Evolutionary conservation across 1,140 invertebrate genomes (phyloP), one percentile per base, ranked within the genome.

Genomic region (Papilio aristodemus): DNA sequence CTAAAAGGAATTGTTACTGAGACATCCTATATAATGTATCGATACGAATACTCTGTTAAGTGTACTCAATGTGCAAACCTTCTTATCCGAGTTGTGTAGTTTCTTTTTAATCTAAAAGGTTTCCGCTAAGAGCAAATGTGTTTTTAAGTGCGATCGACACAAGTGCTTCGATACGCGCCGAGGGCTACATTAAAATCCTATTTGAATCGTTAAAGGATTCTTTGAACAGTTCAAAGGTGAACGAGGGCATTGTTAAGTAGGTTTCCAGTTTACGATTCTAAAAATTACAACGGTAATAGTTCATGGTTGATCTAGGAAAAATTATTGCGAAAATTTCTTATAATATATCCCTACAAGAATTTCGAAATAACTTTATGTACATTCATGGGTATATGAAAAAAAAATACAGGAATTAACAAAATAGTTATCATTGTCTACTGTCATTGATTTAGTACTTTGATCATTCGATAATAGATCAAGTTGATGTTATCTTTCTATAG

Each of bases 51-150:
- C 43, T 5, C 17, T 46, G 8, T 25, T 8, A 43, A 43, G 46
- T 54, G 19, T 54, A 9, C 41, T 46, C 14, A 50, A 66, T 50
- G 25, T 32, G 14, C 63, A 66, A 66, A 66, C 63, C 17, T 66
- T 66, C 32, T 46, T 64, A 43, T 66, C 41, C 22, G 25, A 62
- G 59, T 39, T 37, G 14, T 46, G 63, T 46, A 66, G 63, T 66
- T 66, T 66, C 63, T 66, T 66, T 66, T 66, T 64, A 66, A 66
- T 66, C 41, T 66, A 66, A 66, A 66, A 66, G 59, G 25, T 72
- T 67, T 66, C 62, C 60, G 73, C 70, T 73, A 77, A 77, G 72
- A 74, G 70, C 71, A 69, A 63, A 70, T 70, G 75, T 75, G 75
- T 79, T 66, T 66, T 50, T 66, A 66, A 66, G 63, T 66, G 41